Conservation (phyloP, 2,797 vertebrate species). For the Gymnoscopelus microlampas region DNA sequence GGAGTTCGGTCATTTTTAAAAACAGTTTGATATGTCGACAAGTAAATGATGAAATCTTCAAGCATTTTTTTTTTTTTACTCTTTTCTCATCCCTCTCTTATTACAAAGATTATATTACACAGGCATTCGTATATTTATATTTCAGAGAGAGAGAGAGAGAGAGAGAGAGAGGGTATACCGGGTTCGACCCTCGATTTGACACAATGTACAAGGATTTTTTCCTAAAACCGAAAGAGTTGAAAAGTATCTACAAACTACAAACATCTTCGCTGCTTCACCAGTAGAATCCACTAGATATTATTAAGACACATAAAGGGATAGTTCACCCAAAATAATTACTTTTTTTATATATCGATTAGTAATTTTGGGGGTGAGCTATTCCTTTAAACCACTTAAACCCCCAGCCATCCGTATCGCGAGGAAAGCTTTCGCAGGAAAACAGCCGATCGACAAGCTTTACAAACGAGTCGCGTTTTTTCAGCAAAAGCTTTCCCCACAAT, state of each 20-base stretch:
- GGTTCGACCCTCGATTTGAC: constrained; percentile 79
- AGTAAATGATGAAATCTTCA: constrained; percentile 74
- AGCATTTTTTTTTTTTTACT: constrained; percentile 51
- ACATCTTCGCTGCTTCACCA: constrained; percentile 69
- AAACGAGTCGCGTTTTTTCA: too few relatives aligned
- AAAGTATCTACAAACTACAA: constrained; percentile 61
- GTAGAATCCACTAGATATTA: constrained; percentile 57
- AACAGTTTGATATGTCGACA: constrained; percentile 82
- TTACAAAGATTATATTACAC: constrained; percentile 83
- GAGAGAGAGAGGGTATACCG: too few relatives aligned
- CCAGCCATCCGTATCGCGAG: too few relatives aligned
- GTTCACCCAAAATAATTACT: too few relatives aligned
- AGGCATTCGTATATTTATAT: constrained; percentile 80
- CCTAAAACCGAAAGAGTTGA: constrained; percentile 58
- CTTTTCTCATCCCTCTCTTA: constrained; percentile 58
- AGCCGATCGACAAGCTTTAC: too few relatives aligned
- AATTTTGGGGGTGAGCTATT: too few relatives aligned
- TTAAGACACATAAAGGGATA: too few relatives aligned
- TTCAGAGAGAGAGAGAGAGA: constrained; percentile 13
- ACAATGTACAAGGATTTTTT: constrained; percentile 78
- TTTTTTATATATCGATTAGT: too few relatives aligned
- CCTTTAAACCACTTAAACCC: too few relatives aligned
- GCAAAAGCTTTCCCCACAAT: too few relatives aligned
- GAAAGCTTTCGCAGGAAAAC: too few relatives aligned
- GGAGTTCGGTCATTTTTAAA: constrained; percentile 79